Base-by-base conservation (phyloP, 1,140 invertebrate species). In the Euglossa dilemma region DNA sequence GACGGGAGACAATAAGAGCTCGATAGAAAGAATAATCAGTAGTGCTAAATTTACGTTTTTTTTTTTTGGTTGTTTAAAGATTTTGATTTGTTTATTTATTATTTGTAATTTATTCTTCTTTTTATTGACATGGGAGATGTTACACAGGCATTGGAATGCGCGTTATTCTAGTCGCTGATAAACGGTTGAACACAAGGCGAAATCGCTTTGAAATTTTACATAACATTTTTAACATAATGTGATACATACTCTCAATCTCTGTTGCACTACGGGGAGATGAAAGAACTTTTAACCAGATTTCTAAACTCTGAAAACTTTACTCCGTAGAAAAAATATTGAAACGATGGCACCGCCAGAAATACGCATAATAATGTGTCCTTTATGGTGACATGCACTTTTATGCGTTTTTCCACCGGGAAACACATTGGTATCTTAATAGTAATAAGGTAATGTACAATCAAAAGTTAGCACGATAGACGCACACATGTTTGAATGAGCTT, bases 101-200 rank as follows among this genome's bases (percentile, higher is more conserved):
- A 23, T 75, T 84, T 47, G 81, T 88, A 84, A 72, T 84, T 83
- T 79, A 83, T 87, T 89, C 87, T 86, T 86, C 74, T 86, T 90
- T 91, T 93, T 91, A 93, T 92, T 93, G 91, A 93, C 92, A 91
- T 93, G 90, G 91, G 88, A 90, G 89, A 91, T 91, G 86, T 92
- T 92, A 93, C 89, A 91, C 88, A 87, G 91, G 87, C 91, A 85
- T 91, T 91, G 91, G 92, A 92, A 93, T 92, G 91, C 89, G 87
- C 87, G 87, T 91, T 91, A 90, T 72, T 85, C 84, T 89, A 76
- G 76, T 89, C 74, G 86, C 75, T 84, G 79, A 63, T 84, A 87
- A 90, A 90, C 67, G 75, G 70, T 89, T 78, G 86, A 89, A 80
- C 83, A 85, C 87, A 89, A 87, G 78, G 85, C 76, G 54, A 74